Percentiles rank a stretch among this genome's conserved stretches.
Conservation (phyloP, 2,888 invertebrate species). For the Platerodrilus igneus region DNA sequence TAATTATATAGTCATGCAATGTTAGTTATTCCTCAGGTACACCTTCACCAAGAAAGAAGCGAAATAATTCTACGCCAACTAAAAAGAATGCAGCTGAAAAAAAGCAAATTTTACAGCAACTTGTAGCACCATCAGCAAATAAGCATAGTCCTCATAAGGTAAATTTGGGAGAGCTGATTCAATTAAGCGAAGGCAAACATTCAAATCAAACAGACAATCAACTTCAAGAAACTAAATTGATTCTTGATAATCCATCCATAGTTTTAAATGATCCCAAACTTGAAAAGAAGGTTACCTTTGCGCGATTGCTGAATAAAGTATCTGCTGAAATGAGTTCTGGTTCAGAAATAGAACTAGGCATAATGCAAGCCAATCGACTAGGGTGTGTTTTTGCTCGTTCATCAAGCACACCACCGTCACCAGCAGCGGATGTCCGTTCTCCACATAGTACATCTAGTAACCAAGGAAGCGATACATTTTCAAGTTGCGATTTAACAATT, state of each 20-base stretch:
- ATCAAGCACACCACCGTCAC: conserved; percentile 61
- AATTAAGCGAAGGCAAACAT: conserved; percentile 57
- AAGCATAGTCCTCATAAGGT: conserved; percentile 61
- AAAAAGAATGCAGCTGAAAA: conserved; percentile 71
- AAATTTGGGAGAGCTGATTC: conserved; percentile 69
- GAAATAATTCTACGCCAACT: conserved; percentile 74
- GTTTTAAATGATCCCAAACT: conserved; percentile 63
- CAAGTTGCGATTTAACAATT: conserved; percentile 64
- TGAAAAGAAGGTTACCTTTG: conserved; percentile 76
- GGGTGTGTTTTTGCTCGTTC: conserved; percentile 47
- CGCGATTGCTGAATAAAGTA: conserved; percentile 66
- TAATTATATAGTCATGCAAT: too few species aligned
- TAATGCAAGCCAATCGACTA: conserved; percentile 43
- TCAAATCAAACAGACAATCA: conserved; percentile 42
- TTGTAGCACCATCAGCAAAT: conserved; percentile 64
- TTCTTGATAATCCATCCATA: conserved; percentile 50
- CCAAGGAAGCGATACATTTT: conserved; percentile 73
- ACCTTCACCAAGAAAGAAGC: conserved; percentile 72
- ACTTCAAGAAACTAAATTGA: conserved; percentile 59
- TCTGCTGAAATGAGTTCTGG: conserved; percentile 75
- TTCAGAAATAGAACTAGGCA: conserved; percentile 60
- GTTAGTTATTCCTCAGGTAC: conserved; percentile 53
- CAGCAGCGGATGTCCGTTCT: conserved; percentile 58
- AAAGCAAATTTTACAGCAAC: conserved; percentile 72
- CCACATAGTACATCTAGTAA: conserved; percentile 69